Evolutionary conservation across 2,888 invertebrate genomes (phyloP), one percentile per base, ranked within the genome.

Genomic region (Molanna angustata): DNA sequence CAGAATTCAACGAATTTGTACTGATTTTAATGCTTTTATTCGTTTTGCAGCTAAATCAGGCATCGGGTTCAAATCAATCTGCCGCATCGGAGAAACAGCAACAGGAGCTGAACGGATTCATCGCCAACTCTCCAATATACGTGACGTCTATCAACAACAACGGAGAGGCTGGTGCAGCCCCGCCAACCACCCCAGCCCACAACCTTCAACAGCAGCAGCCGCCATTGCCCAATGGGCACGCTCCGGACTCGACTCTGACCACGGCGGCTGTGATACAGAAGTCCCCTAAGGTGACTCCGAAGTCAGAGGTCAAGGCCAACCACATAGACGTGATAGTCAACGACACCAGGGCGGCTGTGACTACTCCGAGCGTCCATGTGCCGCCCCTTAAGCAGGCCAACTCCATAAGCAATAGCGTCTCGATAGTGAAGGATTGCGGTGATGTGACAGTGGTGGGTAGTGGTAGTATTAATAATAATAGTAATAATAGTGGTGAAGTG

Each of bases 61-160:
- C 80, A 65, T 67, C 74, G 64, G 71, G 80, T 72, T 66, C 70
- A 61, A 72, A 73, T 61, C 80, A 80, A 65, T 37, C 56, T 21
- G 54, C 60, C 11, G 70, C 74, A 18, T 74, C 74, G 55, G 75
- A 73, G 63, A 63, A 71, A 49, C 70, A 52, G 32, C 59, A 59
- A 43, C 53, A 72, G 61, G 89, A 88, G 63, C 74, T 88, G 60
- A 90, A 89, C 80, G 90, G 89, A 56, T 84, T 90, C 67, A 88
- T 88, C 65, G 88, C 86, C 67, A 86, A 85, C 67, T 86, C 88
- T 52, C 86, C 88, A 51, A 89, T 90, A 62, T 90, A 90, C 79
- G 89, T 90, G 61, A 90, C 89, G 59, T 88, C 88, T 61, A 84
- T 86, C 74, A 73, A 69, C 76, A 76, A 62, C 74, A 77, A 70